Evolutionary conservation across 2,113 vertebrate species (phyloP).

Genomic region (Platysteira castanea): DNA sequence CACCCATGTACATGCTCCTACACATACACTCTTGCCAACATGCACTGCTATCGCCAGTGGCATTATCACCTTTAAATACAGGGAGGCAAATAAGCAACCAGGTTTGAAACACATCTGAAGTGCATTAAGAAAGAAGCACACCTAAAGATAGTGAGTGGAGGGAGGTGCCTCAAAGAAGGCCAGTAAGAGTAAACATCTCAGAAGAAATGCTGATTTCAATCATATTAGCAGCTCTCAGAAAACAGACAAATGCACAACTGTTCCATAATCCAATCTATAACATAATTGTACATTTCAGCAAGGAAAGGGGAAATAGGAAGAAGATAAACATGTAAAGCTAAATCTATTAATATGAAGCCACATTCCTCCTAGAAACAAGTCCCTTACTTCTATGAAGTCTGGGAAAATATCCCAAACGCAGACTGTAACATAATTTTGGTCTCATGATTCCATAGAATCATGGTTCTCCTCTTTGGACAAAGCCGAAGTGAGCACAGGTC

Average conservation of each 20-base stretch:
- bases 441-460: neutral
- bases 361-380: neutral
- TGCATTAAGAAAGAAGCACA: neutral
- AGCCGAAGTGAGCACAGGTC: neutral
- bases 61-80: neutral
- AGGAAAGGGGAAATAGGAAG: neutral
- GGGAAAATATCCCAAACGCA: neutral
- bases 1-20: rapidly evolving
- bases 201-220: neutral
- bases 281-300: neutral
- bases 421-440: neutral
- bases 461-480: rapidly evolving
- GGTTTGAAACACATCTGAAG: neutral
- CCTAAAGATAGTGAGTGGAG: neutral
- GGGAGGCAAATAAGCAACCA: neutral
- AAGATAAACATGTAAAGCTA: neutral
- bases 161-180: neutral
- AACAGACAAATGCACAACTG: neutral
- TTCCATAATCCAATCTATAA: neutral
- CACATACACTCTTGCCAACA: neutral
- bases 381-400: neutral
- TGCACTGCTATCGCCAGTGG: neutral
- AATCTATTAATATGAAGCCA: neutral
- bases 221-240: neutral
- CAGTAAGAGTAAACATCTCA: neutral